Base-by-base conservation (phyloP, 2,888 invertebrate genomes). In the Siphonodentalium dalli region DNA sequence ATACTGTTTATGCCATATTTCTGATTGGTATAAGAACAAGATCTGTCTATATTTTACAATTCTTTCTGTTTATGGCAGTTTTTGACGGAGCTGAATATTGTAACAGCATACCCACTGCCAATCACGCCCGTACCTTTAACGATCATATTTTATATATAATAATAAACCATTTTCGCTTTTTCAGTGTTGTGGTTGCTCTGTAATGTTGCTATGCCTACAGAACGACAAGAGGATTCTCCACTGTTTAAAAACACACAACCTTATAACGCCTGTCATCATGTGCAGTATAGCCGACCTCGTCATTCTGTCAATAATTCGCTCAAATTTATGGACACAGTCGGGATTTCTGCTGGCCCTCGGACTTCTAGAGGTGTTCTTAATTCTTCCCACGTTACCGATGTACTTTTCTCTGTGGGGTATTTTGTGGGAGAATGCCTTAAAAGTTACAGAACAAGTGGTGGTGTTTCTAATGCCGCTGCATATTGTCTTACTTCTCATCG, bases 381-480 rank as follows among this genome's bases (percentile, higher is more conserved):
- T 72, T 9, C 23, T 68, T 15, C 40, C 49, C 8, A 60, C 61
- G 3, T 27, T 67, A 7, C 75, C 76, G 7, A 59, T 66, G 27
- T 74, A 65, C 58, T 65, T 65, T 33, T 61, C 68, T 6, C 55
- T 72, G 7, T 69, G 66, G 66, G 68, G 65, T 6, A 60, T 74
- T n/a, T 45, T 74, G 37, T 76, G 74, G 73, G 44, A 57, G 23
- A 62, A 66, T 3, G 49, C 47, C 9, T 48, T 70, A 13, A 44
- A 68, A 8, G 42, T 69, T 34, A 64, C 66, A 2, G 76, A 76
- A 45, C 60, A 70, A 29, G 52, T 64, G 20, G 72, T 72, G 5
- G 71, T 75, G 45, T 75, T 75, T 52, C 48, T 65, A 6, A 53
- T 71, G 33, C 75, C 75, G 6, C 34, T 72, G 31, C 68, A 71